phyloP scores from a whole-genome alignment of 2,888 invertebrate genomes.

The Tinea pellionella region DNA sequence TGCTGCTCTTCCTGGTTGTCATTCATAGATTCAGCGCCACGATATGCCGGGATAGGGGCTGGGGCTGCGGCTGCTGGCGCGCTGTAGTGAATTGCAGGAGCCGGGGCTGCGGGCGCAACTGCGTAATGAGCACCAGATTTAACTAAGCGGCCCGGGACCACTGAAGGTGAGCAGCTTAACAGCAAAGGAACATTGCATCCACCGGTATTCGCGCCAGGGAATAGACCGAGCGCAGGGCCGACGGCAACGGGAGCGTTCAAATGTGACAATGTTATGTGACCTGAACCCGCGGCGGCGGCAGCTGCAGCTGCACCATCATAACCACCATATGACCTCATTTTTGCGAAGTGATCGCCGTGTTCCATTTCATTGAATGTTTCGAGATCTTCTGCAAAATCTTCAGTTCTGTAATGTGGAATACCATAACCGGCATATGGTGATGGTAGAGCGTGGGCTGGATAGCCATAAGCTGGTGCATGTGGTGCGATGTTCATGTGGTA shows the following conservation, averaged over 20 bases:
- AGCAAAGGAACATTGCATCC: constrained; percentile 47
- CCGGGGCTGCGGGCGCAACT: constrained; percentile 16
- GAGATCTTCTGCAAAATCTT: constrained; percentile 23
- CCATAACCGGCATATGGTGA: constrained; percentile 2
- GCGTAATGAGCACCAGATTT: constrained; percentile 25
- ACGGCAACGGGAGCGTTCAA: constrained; percentile 20
- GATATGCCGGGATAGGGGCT: not conserved
- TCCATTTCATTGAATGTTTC: constrained; percentile 45
- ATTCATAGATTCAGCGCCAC: not conserved
- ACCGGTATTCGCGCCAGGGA: constrained; percentile 42
- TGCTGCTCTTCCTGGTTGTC: not conserved
- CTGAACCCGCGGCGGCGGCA: not conserved
- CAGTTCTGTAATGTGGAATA: constrained; percentile 29
- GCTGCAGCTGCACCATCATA: constrained; percentile 20
- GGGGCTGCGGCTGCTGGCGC: constrained; percentile 10
- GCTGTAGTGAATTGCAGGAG: constrained; percentile 19
- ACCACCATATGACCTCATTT: constrained; percentile 31
- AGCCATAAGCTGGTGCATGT: not conserved
- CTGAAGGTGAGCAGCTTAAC: constrained; percentile 49
- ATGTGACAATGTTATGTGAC: constrained; percentile 18
- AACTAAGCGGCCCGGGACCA: constrained; percentile 39
- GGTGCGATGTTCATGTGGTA: not conserved
- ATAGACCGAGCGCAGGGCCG: constrained; percentile 38
- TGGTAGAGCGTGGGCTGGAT: constrained; percentile 19
- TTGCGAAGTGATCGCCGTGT: constrained; percentile 32